Evolutionary conservation across 2,888 invertebrate genomes (phyloP).

Genomic region (Chrysina gloriosa): DNA sequence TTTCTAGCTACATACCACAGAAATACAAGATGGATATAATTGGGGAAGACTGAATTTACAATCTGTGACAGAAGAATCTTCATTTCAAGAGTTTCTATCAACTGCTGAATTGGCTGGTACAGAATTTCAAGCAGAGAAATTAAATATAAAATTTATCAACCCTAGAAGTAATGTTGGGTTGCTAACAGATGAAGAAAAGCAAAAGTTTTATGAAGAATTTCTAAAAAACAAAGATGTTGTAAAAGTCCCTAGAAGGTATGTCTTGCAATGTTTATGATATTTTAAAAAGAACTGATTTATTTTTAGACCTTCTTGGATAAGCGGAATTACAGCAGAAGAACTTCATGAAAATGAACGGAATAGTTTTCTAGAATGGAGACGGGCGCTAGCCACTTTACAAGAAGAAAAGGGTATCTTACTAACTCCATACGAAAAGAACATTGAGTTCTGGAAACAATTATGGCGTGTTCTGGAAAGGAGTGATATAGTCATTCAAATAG

Average conservation of each 20-base stretch:
- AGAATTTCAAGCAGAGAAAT: slow-evolving; percentile 92
- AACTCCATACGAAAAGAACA: slow-evolving; percentile 97
- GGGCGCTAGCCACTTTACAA: slow-evolving; percentile 81
- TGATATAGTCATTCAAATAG: slow-evolving; percentile 92
- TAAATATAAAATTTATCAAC: slow-evolving; percentile 83
- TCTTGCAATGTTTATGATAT: slow-evolving; percentile 12
- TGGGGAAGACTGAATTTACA: slow-evolving; percentile 91
- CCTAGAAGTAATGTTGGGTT: slow-evolving; percentile 71
- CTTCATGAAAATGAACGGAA: slow-evolving; percentile 83
- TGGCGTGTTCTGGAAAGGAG: slow-evolving; percentile 99
- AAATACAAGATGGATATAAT: slow-evolving; percentile 90
- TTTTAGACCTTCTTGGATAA: slow-evolving; percentile 82
- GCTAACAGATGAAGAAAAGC: slow-evolving; percentile 71
- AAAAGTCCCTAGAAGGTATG: slow-evolving; percentile 83
- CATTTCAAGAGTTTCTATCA: slow-evolving; percentile 94
- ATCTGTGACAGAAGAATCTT: slow-evolving; percentile 96
- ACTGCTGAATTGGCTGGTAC: slow-evolving; percentile 95
- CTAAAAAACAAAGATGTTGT: slow-evolving; percentile 72
- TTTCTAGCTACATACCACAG: slow-evolving; percentile 82
- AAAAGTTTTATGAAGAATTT: slow-evolving; percentile 68
- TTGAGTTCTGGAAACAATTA: slow-evolving; percentile 98
- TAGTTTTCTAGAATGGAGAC: slow-evolving; percentile 91
- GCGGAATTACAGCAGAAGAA: slow-evolving; percentile 81
- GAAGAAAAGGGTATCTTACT: slow-evolving; percentile 83
- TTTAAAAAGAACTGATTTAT: slow-evolving; percentile 39